Evolutionary conservation across 2,113 vertebrate species (phyloP).

Genomic region (Lutjanus erythropterus): DNA sequence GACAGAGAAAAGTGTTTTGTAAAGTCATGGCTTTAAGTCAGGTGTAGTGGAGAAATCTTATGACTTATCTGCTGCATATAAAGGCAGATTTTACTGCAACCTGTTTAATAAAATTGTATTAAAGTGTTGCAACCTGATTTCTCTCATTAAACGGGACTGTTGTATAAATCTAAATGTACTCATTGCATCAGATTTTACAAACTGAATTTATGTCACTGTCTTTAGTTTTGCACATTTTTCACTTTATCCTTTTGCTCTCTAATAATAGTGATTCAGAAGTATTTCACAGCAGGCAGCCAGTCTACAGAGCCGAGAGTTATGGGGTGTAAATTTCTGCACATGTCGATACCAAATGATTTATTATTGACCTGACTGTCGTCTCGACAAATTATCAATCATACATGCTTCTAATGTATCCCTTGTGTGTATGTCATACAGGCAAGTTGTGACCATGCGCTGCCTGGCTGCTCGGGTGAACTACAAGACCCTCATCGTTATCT

Average conservation of each 20-base stretch:
- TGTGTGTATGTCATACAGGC: constrained; percentile 79
- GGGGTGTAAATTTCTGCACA: neutral
- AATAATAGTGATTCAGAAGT: neutral
- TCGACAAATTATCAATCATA: neutral
- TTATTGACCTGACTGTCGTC: neutral
- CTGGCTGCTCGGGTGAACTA: constrained; percentile 97
- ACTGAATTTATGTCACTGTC: neutral
- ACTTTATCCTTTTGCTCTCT: neutral
- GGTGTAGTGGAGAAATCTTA: neutral
- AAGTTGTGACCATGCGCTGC: constrained; percentile 96
- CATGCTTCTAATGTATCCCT: neutral
- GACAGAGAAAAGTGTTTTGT: neutral
- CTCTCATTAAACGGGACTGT: neutral
- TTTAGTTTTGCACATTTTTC: neutral
- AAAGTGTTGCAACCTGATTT: neutral
- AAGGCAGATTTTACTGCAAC: neutral
- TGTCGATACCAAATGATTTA: neutral
- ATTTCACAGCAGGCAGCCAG: neutral
- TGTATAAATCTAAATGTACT: neutral
- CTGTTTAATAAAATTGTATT: neutral
- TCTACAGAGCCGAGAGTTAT: neutral
- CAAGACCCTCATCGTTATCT: constrained; percentile 96
- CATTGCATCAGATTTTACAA: neutral
- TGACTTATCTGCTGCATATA: neutral
- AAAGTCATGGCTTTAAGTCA: neutral